phyloP scores from a whole-genome alignment of 2,113 vertebrate species.

The Potamarius usumacintae region DNA sequence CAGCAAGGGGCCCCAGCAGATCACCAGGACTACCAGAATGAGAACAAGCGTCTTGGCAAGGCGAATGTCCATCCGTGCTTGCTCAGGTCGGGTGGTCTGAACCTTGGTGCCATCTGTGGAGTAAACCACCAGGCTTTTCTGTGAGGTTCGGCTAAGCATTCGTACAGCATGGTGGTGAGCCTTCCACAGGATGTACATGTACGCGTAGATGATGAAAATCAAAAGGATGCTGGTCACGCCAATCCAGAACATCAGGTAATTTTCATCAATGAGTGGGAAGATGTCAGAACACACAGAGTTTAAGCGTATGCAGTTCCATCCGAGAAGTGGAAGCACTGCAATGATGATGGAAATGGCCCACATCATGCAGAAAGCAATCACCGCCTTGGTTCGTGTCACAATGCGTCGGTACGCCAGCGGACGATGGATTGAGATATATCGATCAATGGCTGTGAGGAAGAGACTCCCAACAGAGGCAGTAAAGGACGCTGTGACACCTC shows the following conservation, averaged over 20 bases:
- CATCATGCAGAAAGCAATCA: conserved; percentile 97
- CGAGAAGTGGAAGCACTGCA: conserved; percentile 92
- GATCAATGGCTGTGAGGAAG: conserved; percentile 97
- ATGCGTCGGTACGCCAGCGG: conserved; percentile 95
- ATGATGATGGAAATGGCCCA: conserved; percentile 96
- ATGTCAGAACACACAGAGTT: conserved; percentile 95
- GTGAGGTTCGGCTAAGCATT: conserved; percentile 93
- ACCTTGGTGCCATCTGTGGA: conserved; percentile 93
- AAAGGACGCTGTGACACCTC: conserved; percentile 96
- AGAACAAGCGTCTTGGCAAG: conserved; percentile 98
- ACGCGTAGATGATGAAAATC: conserved; percentile 97
- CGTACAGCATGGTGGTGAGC: conserved; percentile 94
- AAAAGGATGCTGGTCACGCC: conserved; percentile 91
- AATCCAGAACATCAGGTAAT: conserved; percentile 98
- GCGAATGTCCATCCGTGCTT: conserved; percentile 97
- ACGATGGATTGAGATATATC: conserved; percentile 97
- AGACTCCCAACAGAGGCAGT: conserved; percentile 96
- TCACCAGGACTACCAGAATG: conserved; percentile 94
- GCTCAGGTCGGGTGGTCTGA: conserved; percentile 90
- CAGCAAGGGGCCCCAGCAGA: conserved; percentile 96
- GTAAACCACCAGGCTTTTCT: conserved; percentile 95
- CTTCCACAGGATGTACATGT: conserved; percentile 99
- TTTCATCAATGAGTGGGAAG: conserved; percentile 95
- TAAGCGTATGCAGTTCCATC: conserved; percentile 98
- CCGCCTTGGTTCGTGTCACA: conserved; percentile 94